A percentile compares a stretch with the other conserved stretches of the same genome.
Evolutionary conservation across 1,140 invertebrate species (phyloP).

Genomic region (Papilio polytes): DNA sequence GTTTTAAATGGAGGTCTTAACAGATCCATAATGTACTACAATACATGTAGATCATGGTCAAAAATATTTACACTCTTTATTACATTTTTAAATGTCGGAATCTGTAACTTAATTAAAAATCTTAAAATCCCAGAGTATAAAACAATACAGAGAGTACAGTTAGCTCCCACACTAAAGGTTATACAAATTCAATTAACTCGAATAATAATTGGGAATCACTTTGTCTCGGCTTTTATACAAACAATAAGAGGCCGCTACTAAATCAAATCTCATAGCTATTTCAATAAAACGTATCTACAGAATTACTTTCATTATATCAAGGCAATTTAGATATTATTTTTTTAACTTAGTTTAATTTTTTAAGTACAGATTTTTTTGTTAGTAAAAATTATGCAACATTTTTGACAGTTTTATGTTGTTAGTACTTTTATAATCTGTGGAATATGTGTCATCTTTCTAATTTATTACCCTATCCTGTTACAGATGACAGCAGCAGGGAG

Average conservation of each 20-base stretch:
- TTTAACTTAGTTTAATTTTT: too few species aligned
- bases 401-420: neutral
- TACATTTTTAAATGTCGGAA: too few species aligned
- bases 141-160: neutral
- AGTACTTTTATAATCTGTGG: neutral
- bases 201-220: conserved; percentile 28
- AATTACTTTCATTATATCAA: neutral
- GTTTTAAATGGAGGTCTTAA: neutral
- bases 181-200: conserved; percentile 26
- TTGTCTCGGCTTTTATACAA: neutral
- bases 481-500: conserved; percentile 77
- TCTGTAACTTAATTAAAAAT: neutral
- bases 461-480: conserved; percentile 54
- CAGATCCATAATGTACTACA: neutral
- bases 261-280: conserved; percentile 11
- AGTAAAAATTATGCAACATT: neutral
- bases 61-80: too few species aligned
- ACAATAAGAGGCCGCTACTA: conserved; percentile 2
- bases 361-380: neutral
- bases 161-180: conserved; percentile 13
- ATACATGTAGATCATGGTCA: neutral
- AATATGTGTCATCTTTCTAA: neutral
- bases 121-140: neutral
- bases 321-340: neutral
- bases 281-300: neutral